Percentiles rank a stretch among this genome's conserved stretches.
Evolutionary conservation across 2,888 invertebrate genomes (phyloP).

Genomic region (Acronicta psi): DNA sequence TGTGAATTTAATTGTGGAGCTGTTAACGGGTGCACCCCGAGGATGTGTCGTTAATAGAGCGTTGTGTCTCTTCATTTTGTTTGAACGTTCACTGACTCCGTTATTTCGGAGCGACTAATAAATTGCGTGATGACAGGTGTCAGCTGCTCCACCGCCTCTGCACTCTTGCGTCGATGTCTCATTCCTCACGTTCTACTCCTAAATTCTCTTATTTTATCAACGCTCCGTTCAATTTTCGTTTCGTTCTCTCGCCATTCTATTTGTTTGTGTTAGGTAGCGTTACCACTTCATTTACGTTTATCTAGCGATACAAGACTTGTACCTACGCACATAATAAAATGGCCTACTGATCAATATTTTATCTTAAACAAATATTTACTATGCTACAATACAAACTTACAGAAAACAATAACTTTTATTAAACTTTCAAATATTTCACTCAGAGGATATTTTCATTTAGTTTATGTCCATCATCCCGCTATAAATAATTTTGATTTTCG

Average conservation of each 20-base stretch:
- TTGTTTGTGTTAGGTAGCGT: conserved; percentile 80
- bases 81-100: conserved; percentile 86
- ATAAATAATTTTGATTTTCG: conserved; percentile 39
- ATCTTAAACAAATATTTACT: conserved; percentile 12
- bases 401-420: conserved; percentile 24
- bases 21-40: conserved; percentile 77
- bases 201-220: conserved; percentile 89
- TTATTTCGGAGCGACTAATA: conserved; percentile 88
- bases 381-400: no score
- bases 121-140: conserved; percentile 89
- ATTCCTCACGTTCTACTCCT: conserved; percentile 88
- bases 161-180: conserved; percentile 89
- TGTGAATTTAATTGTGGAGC: conserved; percentile 78
- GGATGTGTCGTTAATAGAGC: conserved; percentile 86
- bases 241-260: conserved; percentile 80
- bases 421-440: conserved; percentile 27
- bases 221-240: conserved; percentile 87
- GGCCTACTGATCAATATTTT: conserved; percentile 23
- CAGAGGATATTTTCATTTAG: conserved; percentile 23
- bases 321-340: conserved; percentile 42
- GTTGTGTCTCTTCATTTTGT: conserved; percentile 87
- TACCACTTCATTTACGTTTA: conserved; percentile 73
- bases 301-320: conserved; percentile 57
- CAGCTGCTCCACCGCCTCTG: conserved; percentile 89
- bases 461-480: conserved; percentile 18